Evolutionary conservation across 2,888 invertebrate species (phyloP), one percentile per base, ranked within the genome.

Genomic region (Nemoura dubitans): DNA sequence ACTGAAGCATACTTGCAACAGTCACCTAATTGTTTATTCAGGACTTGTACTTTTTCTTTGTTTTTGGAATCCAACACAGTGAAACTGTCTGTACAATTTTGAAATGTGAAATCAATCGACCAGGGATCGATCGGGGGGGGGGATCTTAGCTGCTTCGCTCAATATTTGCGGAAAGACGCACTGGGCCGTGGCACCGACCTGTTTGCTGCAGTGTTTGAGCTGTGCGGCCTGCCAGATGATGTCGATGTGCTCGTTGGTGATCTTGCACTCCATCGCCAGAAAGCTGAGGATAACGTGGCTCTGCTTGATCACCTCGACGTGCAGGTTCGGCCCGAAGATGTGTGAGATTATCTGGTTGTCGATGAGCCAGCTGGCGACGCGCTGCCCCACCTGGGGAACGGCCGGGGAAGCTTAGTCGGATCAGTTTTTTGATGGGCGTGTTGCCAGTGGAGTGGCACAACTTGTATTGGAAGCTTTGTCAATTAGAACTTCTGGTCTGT

Each of bases 301-400:
- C 91, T 98, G 98, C 91, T 98, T 98, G 88, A 98, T 97, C 21
- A 98, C 95, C 94, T 98, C 98, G 77, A 98, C 98, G 92, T 98
- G 98, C 89, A 98, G 93, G 93, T 98, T 98, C 42, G 98, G 98
- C n/a, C 98, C 98, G 92, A 98, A 98, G 87, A 98, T 95, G 91
- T 98, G 98, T 89, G 97, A 96, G 89, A 98, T 96, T 88, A 98
- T 97, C 91, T 96, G 97, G 91, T 97, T 96, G 89, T 94, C 95
- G 0, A 97, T 95, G 27, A 98, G 92, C 98, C 98, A 98, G 89
- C 96, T 94, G 0, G 97, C 97, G 89, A 98, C 93, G 89, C 95
- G 95, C 89, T 96, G 95, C 0, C 97, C 97, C 43, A 97, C 95
- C 36, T 96, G 59, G 5, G 10, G 10, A 36, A 3, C 36, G 10